These are phyloP conservation scores for Epinotia nisella DNA, from an alignment of 2,888 invertebrate species.

Conservation along the genomic window DNA sequence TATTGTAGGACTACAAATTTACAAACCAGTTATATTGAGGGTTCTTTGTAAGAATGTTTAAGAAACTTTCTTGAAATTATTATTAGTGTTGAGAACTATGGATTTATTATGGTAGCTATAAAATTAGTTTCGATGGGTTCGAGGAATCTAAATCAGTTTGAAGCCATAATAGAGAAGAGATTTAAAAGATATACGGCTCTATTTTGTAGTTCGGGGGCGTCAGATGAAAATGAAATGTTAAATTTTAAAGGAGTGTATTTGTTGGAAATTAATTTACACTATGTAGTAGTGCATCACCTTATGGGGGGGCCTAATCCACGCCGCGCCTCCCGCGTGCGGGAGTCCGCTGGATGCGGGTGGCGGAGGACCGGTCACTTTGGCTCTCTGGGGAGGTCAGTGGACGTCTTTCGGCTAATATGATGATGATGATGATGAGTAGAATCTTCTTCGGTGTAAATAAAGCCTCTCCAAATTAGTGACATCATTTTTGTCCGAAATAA, in stretches of 20 bases:
- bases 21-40: not conserved
- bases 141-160: slow-evolving; percentile 15
- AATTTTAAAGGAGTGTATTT: not conserved
- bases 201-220: not conserved
- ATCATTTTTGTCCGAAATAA: too few species aligned
- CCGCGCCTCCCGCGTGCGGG: too few species aligned
- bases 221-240: not conserved
- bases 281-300: too few species aligned
- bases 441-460: too few species aligned
- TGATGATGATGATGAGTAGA: too few species aligned
- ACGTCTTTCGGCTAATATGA: too few species aligned
- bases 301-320: too few species aligned
- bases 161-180: not conserved
- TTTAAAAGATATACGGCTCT: slow-evolving; percentile 11
- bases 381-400: too few species aligned
- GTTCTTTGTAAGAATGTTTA: not conserved
- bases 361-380: too few species aligned
- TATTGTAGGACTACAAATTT: not conserved
- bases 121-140: slow-evolving; percentile 21
- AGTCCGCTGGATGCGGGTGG: too few species aligned
- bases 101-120: slow-evolving; percentile 15
- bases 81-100: slow-evolving; percentile 8
- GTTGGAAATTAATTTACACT: too few species aligned
- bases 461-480: too few species aligned
- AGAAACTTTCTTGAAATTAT: not conserved